Evolutionary conservation across 1,140 invertebrate genomes (phyloP), one percentile per base, ranked within the genome.

Genomic region (Antheraea mylitta): DNA sequence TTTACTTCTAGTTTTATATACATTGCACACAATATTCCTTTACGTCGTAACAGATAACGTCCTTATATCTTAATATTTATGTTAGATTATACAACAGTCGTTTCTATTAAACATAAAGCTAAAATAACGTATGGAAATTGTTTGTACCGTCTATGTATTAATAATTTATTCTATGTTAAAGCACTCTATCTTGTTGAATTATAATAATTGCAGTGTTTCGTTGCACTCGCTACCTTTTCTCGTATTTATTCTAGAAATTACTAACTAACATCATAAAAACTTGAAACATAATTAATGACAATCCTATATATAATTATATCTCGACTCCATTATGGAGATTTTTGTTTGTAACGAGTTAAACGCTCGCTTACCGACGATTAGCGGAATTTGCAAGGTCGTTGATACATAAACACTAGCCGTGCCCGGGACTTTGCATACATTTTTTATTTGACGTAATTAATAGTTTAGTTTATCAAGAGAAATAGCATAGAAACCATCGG

Each of bases 271-370:
- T 89, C 68, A 79, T 60, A 61, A 79, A 78, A 78, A 78, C 75
- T 38, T 9, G 38, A 75, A 66, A 11, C 58, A 65, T 64, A 91
- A 91, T 90, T 91, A 87, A 80, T 89, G 87, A 87, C 86, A 90
- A 89, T 90, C 88, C 88, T 88, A 83, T 88, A 87, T 90, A 89
- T 89, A 87, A 89, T 90, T 89, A 81, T 80, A 75, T 53, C 45
- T 53, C 16, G 10, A n/a, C 11, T 53, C 7, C 11, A 53, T 53
- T 53, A 53, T 53, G 45, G 45, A n/a, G 45, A 53, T 13, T 53
- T 53, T 53, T 13, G 45, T 53, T 53, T 53, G 45, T 11, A 16
- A 53, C 16, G 45, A 42, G 45, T 53, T 42, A 42, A 42, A 11
- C 38, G 38, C 45, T 53, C 45, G 16, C 16, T 53, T 16, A 16